Percentiles rank a stretch among this genome's conserved stretches.
phyloP scores from a whole-genome alignment of 2,888 invertebrate species.

The Polydrusus cervinus region DNA sequence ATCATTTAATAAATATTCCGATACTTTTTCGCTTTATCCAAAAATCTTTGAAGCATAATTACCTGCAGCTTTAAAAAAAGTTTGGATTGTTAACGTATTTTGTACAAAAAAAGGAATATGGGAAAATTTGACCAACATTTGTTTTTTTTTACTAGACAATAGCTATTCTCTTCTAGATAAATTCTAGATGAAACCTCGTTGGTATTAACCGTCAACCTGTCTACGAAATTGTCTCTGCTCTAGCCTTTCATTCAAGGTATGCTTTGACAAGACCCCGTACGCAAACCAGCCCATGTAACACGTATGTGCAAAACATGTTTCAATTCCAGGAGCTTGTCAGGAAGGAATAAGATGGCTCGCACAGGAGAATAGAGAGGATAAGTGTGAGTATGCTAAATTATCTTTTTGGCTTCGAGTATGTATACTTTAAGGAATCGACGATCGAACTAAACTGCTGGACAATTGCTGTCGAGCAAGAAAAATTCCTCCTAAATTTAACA shows the following conservation, averaged over 20 bases:
- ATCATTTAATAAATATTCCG: too few species aligned
- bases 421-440: too few species aligned
- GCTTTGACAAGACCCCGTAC: slow-evolving; percentile 10
- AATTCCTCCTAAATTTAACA: too few species aligned
- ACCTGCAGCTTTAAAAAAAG: too few species aligned
- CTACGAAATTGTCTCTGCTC: slow-evolving; percentile 29
- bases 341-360: slow-evolving; percentile 16
- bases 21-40: too few species aligned
- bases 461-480: too few species aligned
- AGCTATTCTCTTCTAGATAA: background rate
- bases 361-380: background rate
- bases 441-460: too few species aligned
- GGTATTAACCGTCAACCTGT: slow-evolving; percentile 4
- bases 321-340: slow-evolving; percentile 23
- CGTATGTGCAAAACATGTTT: slow-evolving; percentile 34
- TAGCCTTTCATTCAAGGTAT: slow-evolving; percentile 11
- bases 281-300: slow-evolving; percentile 8
- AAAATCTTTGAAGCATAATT: too few species aligned
- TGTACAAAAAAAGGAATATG: too few species aligned
- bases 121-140: too few species aligned
- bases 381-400: slow-evolving; percentile 12
- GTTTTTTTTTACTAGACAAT: too few species aligned
- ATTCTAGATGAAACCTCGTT: slow-evolving; percentile 8
- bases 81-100: too few species aligned
- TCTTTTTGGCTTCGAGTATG: background rate